Evolutionary conservation across 2,113 vertebrate species (phyloP).

Genomic region (Tursiops truncatus): DNA sequence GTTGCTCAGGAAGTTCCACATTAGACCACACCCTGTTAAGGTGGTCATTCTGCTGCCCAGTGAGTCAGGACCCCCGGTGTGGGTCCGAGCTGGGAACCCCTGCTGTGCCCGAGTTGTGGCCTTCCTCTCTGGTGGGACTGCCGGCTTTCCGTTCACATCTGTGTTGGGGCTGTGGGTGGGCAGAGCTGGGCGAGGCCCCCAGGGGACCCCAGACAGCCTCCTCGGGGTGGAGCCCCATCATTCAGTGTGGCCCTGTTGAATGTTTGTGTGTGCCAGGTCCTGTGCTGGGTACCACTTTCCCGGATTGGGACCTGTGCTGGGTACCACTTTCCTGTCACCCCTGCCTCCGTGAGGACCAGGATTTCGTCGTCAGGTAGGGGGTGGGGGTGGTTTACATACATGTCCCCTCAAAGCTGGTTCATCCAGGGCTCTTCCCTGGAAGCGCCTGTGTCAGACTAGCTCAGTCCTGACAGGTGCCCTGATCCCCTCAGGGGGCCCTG

Average conservation of each 20-base stretch:
- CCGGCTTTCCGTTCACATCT: too few relatives aligned
- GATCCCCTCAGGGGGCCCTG: not conserved
- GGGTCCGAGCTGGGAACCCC: not conserved
- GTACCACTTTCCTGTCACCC: not conserved
- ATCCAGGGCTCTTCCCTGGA: not conserved
- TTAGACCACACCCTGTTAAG: not conserved
- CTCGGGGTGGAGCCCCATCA: rapidly evolving
- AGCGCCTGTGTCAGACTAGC: not conserved
- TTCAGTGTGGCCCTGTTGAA: not conserved
- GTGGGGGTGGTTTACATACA: too few relatives aligned
- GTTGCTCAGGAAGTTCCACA: not conserved
- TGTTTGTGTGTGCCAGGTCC: not conserved
- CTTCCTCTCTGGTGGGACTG: too few relatives aligned
- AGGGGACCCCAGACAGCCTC: not conserved
- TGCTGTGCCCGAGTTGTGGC: not conserved
- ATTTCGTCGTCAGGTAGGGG: not conserved
- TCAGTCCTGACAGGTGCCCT: not conserved
- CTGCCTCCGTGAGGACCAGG: not conserved
- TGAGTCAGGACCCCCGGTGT: not conserved
- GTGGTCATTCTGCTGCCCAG: too few relatives aligned
- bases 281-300: not conserved
- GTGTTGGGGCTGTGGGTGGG: not conserved
- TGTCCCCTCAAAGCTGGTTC: rapidly evolving
- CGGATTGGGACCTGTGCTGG: not conserved
- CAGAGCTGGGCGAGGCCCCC: not conserved